Percentiles rank a stretch among this genome's conserved stretches.
Conservation (phyloP, 2,888 invertebrate genomes). For the Parthenolecanium corni region DNA sequence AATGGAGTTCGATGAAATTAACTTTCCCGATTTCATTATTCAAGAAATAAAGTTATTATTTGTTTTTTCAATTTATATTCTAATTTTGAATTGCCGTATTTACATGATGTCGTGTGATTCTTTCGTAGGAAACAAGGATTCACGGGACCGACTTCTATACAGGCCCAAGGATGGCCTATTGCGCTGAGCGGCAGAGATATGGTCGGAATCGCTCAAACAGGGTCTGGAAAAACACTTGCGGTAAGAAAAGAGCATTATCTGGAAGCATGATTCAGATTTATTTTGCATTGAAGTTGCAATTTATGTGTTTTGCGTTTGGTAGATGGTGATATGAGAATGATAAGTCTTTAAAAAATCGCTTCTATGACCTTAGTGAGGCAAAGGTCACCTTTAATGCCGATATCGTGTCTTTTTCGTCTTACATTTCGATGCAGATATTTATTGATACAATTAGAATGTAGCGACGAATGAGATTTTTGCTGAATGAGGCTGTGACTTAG, state of each 20-base stretch:
- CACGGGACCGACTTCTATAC: slow-evolving; percentile 82
- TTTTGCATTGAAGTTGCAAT: background rate
- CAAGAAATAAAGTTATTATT: slow-evolving; percentile 43
- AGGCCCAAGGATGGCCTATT: slow-evolving; percentile 93
- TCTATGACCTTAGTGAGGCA: too few species aligned
- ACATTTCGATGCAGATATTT: too few species aligned
- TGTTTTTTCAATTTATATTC: slow-evolving; percentile 28
- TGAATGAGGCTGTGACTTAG: too few species aligned
- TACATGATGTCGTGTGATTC: too few species aligned
- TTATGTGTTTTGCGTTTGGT: too few species aligned
- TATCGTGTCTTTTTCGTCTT: too few species aligned
- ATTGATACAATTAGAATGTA: too few species aligned
- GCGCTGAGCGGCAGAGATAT: slow-evolving; percentile 82
- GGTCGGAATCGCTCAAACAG: slow-evolving; percentile 93
- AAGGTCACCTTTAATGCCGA: too few species aligned
- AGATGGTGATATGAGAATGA: too few species aligned
- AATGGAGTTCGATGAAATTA: slow-evolving; percentile 78
- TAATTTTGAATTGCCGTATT: background rate
- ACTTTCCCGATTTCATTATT: slow-evolving; percentile 72
- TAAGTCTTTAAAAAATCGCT: too few species aligned
- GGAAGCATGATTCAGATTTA: background rate
- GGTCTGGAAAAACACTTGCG: slow-evolving; percentile 81
- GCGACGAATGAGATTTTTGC: too few species aligned
- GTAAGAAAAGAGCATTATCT: slow-evolving; percentile 35
- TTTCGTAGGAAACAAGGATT: slow-evolving; percentile 60